These are phyloP conservation scores for human (Homo sapiens) DNA, from an alignment of 2,113 vertebrate species.

Conservation along the genomic window DNA sequence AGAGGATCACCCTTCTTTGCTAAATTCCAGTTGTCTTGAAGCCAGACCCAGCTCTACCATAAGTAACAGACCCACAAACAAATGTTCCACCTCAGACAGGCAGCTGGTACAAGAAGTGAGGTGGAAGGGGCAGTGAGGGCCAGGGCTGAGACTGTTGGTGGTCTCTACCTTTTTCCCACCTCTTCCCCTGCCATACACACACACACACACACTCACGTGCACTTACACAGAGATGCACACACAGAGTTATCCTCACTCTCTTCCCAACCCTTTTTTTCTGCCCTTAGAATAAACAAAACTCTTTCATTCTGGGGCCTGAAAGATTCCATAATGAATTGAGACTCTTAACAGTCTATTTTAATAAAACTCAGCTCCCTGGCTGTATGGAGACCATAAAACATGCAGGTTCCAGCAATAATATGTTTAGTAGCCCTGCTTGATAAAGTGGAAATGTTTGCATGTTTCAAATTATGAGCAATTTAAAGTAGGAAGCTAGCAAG, in stretches of 20 bases:
- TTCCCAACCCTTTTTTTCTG: constrained; percentile 58
- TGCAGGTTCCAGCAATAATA: constrained; percentile 88
- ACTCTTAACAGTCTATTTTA: constrained; percentile 88
- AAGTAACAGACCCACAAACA: background rate
- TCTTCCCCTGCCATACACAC: background rate
- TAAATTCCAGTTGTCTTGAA: background rate
- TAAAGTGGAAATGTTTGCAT: constrained; percentile 90
- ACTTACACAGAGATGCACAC: background rate
- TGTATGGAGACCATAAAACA: constrained; percentile 86
- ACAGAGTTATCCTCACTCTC: background rate
- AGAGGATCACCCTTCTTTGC: background rate
- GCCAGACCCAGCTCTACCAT: background rate
- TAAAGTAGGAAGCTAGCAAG: constrained; percentile 87
- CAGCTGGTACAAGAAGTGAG: background rate
- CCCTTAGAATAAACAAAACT: constrained; percentile 82
- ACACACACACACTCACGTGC: background rate
- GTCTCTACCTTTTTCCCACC: background rate
- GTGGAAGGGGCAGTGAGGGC: background rate
- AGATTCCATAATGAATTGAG: constrained; percentile 86
- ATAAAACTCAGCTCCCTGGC: constrained; percentile 86
- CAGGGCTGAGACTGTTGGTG: constrained; percentile 47
- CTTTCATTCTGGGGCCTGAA: constrained; percentile 83
- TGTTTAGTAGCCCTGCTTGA: constrained; percentile 87
- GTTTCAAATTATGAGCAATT: constrained; percentile 90
- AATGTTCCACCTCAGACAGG: background rate